phyloP scores from a whole-genome alignment of 2,113 vertebrate genomes.

The Stomatorhinus ivindoensis region DNA sequence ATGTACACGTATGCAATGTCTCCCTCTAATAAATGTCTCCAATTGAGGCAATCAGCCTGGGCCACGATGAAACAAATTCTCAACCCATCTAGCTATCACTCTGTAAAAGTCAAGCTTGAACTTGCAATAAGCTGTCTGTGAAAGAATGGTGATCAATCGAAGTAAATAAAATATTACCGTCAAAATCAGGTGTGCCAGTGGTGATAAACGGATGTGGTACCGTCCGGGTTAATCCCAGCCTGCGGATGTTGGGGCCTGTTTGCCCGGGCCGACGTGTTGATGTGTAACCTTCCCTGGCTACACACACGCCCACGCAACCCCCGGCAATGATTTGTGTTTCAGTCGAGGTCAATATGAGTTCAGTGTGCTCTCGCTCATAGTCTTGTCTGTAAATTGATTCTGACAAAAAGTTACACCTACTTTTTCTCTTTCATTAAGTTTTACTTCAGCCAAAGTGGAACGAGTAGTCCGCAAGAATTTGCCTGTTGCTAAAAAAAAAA shows the following conservation, averaged over 20 bases:
- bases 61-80: background rate
- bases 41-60: background rate
- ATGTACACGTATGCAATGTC: background rate
- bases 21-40: background rate
- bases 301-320: background rate
- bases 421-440: background rate
- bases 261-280: background rate
- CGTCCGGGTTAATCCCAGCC: background rate
- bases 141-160: background rate
- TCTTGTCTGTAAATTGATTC: constrained; percentile 15
- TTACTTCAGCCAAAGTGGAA: background rate
- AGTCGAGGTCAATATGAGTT: constrained; percentile 32
- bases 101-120: background rate
- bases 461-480: background rate
- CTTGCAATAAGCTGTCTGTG: background rate
- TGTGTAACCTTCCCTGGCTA: background rate
- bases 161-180: background rate
- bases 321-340: constrained; percentile 16
- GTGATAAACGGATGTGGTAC: background rate
- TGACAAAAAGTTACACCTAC: constrained; percentile 10
- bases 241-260: background rate
- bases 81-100: background rate
- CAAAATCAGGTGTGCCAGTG: background rate
- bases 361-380: constrained; percentile 35
- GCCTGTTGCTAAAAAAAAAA: background rate